Evolutionary conservation across 1,140 invertebrate species (phyloP).

Genomic region (Heliconius nattereri): DNA sequence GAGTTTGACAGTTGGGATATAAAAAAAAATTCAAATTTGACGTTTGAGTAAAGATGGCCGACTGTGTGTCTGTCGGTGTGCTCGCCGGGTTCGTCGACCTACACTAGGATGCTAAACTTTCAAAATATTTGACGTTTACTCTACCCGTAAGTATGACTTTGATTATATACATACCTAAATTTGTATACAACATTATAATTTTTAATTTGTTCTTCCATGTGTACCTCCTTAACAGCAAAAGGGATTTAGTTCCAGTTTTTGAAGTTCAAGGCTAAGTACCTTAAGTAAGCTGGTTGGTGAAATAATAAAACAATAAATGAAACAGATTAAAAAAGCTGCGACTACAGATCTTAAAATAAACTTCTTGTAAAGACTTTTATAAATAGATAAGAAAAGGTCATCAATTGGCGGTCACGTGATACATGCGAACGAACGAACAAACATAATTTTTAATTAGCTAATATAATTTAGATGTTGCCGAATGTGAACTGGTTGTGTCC

Average conservation of each 20-base stretch:
- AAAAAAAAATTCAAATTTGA: slow-evolving; percentile 68
- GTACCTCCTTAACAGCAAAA: neutral
- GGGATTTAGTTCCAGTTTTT: neutral
- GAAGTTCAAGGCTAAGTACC: neutral
- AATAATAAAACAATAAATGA: neutral
- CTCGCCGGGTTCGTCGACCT: slow-evolving; percentile 66
- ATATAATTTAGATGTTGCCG: neutral
- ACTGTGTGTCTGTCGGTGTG: slow-evolving; percentile 66
- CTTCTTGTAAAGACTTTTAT: slow-evolving; percentile 4
- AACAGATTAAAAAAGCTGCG: neutral
- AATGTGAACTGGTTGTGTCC: slow-evolving; percentile 2
- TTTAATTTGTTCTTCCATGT: neutral
- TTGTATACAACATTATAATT: neutral
- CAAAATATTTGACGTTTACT: slow-evolving; percentile 77
- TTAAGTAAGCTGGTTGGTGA: neutral
- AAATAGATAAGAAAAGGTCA: neutral
- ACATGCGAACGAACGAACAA: neutral
- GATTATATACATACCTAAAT: neutral
- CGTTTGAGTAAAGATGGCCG: slow-evolving; percentile 75
- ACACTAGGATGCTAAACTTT: slow-evolving; percentile 74
- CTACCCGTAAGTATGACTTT: slow-evolving; percentile 68
- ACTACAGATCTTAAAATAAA: neutral
- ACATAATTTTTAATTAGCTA: neutral
- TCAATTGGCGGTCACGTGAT: neutral
- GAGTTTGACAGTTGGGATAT: slow-evolving; percentile 75